phyloP scores from a whole-genome alignment of 2,113 vertebrate genomes.

The Myodes glareolus region DNA sequence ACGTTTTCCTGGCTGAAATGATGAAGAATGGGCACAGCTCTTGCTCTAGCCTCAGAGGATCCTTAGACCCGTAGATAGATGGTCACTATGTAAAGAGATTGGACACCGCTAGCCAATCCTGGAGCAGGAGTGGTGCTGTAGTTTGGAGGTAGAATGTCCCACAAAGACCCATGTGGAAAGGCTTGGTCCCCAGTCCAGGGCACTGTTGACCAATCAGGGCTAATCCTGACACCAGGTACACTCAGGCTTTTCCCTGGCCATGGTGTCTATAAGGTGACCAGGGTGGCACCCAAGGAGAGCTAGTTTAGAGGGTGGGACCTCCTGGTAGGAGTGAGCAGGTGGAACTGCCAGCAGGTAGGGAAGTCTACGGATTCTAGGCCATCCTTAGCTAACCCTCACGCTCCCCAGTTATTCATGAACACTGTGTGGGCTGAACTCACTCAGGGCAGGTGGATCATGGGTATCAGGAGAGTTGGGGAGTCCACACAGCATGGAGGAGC shows the following conservation, averaged over 20 bases:
- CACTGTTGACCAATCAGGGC: background rate
- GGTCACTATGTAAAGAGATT: background rate
- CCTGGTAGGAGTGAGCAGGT: background rate
- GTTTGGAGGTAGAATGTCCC: background rate
- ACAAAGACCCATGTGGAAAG: background rate
- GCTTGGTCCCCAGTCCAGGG: background rate
- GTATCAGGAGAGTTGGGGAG: too few relatives aligned
- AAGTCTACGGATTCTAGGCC: background rate
- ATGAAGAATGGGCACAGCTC: background rate
- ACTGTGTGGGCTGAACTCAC: background rate
- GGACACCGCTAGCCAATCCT: rapidly evolving
- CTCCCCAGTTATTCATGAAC: background rate
- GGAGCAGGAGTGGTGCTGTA: background rate
- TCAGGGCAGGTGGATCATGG: too few relatives aligned
- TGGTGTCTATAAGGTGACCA: background rate
- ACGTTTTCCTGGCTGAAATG: background rate
- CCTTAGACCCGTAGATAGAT: background rate
- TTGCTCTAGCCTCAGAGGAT: background rate
- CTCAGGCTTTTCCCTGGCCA: too few relatives aligned
- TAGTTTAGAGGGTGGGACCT: background rate
- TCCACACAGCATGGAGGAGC: background rate
- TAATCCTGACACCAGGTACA: background rate
- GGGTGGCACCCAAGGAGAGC: background rate
- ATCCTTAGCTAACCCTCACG: background rate
- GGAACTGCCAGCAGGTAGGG: background rate